These are phyloP conservation scores for Nemapogon koenigi DNA, from an alignment of 2,888 invertebrate species.

Conservation along the genomic window DNA sequence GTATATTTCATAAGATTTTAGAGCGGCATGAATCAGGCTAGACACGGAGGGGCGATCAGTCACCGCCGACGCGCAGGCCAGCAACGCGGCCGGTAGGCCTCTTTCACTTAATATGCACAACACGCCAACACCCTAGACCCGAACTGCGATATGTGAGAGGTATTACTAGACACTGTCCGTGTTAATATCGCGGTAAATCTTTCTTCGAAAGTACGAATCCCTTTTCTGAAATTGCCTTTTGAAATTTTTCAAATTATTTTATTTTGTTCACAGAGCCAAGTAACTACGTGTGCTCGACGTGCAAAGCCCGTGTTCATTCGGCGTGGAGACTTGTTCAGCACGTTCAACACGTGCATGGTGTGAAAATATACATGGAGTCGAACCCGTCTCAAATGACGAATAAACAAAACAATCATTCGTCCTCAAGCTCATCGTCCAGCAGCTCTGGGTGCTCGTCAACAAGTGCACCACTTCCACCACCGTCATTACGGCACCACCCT, in stretches of 20 bases:
- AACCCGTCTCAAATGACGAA: constrained; percentile 41
- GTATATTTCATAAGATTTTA: constrained; percentile 66
- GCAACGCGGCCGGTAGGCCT: constrained; percentile 43
- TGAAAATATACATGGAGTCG: constrained; percentile 87
- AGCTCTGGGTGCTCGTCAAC: constrained; percentile 62
- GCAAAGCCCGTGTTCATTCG: constrained; percentile 89
- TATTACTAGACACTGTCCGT: constrained; percentile 63
- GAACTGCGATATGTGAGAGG: constrained; percentile 63
- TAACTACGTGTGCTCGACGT: constrained; percentile 93
- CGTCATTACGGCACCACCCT: constrained; percentile 71
- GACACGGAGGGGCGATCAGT: constrained; percentile 61
- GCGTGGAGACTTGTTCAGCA: constrained; percentile 96
- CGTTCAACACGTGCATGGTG: constrained; percentile 92
- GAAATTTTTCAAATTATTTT: constrained; percentile 19
- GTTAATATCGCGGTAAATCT: constrained; percentile 62
- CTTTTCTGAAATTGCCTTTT: constrained; percentile 1
- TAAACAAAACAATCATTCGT: constrained; percentile 62
- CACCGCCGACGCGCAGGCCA: constrained; percentile 39
- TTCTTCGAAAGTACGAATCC: constrained; percentile 28
- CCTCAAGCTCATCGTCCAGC: constrained; percentile 64
- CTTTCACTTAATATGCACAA: constrained; percentile 47
- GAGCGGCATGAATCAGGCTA: constrained; percentile 64
- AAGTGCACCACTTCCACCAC: constrained; percentile 64
- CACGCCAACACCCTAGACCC: constrained; percentile 56
- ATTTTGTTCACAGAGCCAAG: constrained; percentile 80